Evolutionary conservation across 2,797 vertebrate species (phyloP), one percentile per base, ranked within the genome.

Genomic region (Schizothorax lantsangensis): DNA sequence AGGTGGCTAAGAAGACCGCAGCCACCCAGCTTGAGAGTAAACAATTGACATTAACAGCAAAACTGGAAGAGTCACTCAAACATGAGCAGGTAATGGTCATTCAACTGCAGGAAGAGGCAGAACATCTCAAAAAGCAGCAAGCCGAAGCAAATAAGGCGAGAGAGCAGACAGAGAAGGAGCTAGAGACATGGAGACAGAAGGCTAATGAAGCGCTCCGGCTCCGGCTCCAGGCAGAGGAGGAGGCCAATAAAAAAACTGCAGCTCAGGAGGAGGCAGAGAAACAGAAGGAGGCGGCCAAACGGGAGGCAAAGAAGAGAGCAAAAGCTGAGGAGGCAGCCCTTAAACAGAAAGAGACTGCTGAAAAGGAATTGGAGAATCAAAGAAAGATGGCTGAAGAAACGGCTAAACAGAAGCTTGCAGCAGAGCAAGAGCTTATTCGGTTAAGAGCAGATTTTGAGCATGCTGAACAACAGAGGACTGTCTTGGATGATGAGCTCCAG

Each of bases 161-260:
- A 4, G 96, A 97, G 79, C 95, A 97, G 59, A 97, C 98, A 0
- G 97, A 99, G 90, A 95, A 94, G 40, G 97, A 99, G 93, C 94
- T 99, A 79, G 98, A 99, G 88, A 96, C 84, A n/a, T 99, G 98
- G 98, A 95, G 95, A 88, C 97, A 98, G 85, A 99, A 99, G 90
- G 98, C 98, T 90, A 98, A 99, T 0, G 98, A 99, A 91, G 98
- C 98, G 0, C 95, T 99, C 38, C 95, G 98, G 19, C 90, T 99
- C 84, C 95, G 98, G 88, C 94, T 99, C 1, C 96, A 97, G 89
- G 98, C 98, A 0, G 98, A 99, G 87, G 98, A 99, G 90, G 97
- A 97, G 73, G 98, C 98, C 0, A 97, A 97, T 88, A 97, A 97
- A 90, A 99, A 99, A 93, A 94, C 94, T 0, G 93, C 96, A 89